Conservation (phyloP, 2,797 vertebrate genomes). For the Gambelia wislizenii region DNA sequence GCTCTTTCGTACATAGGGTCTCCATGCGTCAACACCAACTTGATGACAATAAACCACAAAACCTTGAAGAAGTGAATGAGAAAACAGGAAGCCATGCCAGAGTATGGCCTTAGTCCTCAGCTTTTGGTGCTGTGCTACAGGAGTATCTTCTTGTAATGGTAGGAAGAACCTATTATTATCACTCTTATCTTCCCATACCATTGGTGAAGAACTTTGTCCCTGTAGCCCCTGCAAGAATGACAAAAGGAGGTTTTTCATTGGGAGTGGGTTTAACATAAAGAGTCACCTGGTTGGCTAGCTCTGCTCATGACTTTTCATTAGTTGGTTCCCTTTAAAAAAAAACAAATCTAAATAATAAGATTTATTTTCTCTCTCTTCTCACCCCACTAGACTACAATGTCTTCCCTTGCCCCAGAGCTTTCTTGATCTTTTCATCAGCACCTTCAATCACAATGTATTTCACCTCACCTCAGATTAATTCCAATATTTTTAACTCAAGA, state of each 20-base stretch:
- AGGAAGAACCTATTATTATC: too few relatives aligned
- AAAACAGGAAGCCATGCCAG: not conserved
- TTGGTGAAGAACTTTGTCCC: not conserved
- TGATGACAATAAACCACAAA: too few relatives aligned
- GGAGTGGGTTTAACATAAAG: not conserved
- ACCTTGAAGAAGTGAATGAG: not conserved
- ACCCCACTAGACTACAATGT: slow-evolving; percentile 1
- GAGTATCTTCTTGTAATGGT: not conserved
- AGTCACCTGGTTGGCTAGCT: not conserved
- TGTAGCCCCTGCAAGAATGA: not conserved
- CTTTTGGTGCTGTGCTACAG: not conserved
- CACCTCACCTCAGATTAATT: slow-evolving; percentile 51
- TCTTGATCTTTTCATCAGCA: slow-evolving; percentile 54
- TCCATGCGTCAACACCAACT: too few relatives aligned
- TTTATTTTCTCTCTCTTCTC: not conserved
- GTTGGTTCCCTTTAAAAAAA: not conserved
- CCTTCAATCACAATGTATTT: slow-evolving; percentile 57
- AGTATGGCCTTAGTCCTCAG: not conserved
- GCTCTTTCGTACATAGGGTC: too few relatives aligned
- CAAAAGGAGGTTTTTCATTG: too few relatives aligned
- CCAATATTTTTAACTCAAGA: slow-evolving; percentile 55
- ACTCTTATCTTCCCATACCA: too few relatives aligned
- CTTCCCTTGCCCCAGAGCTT: slow-evolving; percentile 54
- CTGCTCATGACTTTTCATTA: not conserved
- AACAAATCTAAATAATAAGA: not conserved